phyloP scores from a whole-genome alignment of 2,797 vertebrate species.

The Hipposideros larvatus region DNA sequence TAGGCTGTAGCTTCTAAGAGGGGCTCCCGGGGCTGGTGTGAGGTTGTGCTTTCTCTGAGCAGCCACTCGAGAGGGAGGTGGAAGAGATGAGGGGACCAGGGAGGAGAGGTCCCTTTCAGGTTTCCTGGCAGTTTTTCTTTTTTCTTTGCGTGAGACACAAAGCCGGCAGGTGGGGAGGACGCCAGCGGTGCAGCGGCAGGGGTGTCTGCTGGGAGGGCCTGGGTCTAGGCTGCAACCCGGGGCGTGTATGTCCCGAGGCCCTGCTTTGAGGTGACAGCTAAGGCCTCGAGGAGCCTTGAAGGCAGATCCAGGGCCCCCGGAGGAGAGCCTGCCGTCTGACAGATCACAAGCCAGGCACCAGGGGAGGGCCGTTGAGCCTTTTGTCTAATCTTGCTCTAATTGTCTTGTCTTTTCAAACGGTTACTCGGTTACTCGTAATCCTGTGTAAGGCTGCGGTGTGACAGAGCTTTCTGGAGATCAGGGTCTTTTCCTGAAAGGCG shows the following conservation, averaged over 20 bases:
- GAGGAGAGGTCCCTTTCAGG: background rate
- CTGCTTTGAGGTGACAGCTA: background rate
- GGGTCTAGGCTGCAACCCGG: background rate
- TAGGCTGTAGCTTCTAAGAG: background rate
- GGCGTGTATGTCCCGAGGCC: background rate
- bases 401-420: background rate
- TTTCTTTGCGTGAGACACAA: background rate
- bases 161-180: too few relatives aligned
- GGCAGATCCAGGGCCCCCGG: background rate
- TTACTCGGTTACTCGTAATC: too few relatives aligned
- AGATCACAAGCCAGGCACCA: background rate
- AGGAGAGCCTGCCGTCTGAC: background rate
- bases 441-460: background rate
- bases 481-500: background rate
- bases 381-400: background rate
- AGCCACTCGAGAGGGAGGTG: too few relatives aligned
- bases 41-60: background rate
- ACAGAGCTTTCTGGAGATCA: background rate
- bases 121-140: background rate
- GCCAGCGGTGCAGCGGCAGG: background rate
- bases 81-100: background rate
- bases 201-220: background rate
- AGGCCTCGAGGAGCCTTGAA: background rate
- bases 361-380: background rate
- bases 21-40: fast-evolving